Percentiles rank a stretch among this genome's conserved stretches.
phyloP scores from a whole-genome alignment of 1,140 invertebrate genomes.

The Cydia pomonella region DNA sequence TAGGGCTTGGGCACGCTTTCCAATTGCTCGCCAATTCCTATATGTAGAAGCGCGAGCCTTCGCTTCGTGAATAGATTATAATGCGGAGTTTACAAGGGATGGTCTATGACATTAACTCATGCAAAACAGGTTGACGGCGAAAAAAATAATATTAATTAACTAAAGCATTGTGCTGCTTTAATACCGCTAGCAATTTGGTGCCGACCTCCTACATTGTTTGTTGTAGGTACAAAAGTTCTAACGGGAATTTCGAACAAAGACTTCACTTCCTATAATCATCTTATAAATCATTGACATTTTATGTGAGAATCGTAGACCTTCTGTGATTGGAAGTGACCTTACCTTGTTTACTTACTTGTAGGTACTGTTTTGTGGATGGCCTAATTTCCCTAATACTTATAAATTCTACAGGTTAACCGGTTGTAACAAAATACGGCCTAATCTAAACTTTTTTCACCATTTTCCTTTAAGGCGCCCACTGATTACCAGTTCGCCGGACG shows the following conservation, averaged over 20 bases:
- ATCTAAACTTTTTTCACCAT: too few relatives aligned
- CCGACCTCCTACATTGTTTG: conserved; percentile 48
- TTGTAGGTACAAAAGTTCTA: conserved; percentile 42
- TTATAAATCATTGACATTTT: conserved; percentile 15
- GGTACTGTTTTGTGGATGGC: neutral
- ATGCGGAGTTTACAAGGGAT: neutral
- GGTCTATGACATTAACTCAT: neutral
- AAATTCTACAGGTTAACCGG: neutral
- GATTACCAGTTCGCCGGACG: too few relatives aligned
- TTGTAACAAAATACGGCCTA: too few relatives aligned
- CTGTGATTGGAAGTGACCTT: neutral
- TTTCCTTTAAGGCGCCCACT: too few relatives aligned
- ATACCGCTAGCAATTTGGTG: conserved; percentile 49
- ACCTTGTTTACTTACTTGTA: neutral
- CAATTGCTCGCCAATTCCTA: too few relatives aligned
- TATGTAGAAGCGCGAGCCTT: too few relatives aligned
- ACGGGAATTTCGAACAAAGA: conserved; percentile 37
- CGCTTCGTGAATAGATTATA: neutral
- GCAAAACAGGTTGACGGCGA: conserved; percentile 9
- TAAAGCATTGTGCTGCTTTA: conserved; percentile 39
- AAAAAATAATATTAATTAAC: conserved; percentile 31
- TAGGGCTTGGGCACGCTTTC: too few relatives aligned
- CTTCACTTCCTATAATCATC: conserved; percentile 16
- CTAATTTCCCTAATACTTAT: neutral
- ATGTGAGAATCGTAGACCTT: neutral